phyloP scores from a whole-genome alignment of 2,888 invertebrate species.

The Brassicogethes aeneus region DNA sequence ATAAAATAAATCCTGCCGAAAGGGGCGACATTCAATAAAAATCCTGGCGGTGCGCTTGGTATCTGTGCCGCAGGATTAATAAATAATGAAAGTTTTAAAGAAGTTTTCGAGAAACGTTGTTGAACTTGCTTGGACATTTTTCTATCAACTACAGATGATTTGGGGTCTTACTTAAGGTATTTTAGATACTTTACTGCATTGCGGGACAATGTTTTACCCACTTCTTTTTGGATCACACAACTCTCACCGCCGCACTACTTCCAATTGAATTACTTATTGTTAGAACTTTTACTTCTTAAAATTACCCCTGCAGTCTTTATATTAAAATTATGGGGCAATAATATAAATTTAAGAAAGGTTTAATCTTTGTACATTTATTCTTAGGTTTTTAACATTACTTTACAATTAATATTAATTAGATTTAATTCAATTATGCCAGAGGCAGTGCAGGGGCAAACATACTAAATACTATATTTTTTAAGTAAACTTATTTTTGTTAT shows the following conservation, averaged over 20 bases:
- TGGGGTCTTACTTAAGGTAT: constrained; percentile 1
- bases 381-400: too few species aligned
- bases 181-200: constrained; percentile 1
- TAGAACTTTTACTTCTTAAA: too few species aligned
- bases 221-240: not conserved
- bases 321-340: too few species aligned
- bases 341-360: too few species aligned
- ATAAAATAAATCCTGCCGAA: not conserved
- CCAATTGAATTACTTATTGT: too few species aligned
- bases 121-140: not conserved
- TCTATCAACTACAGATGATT: not conserved
- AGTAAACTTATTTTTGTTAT: too few species aligned
- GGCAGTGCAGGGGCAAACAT: too few species aligned
- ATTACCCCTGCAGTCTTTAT: too few species aligned
- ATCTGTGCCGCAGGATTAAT: not conserved
- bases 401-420: too few species aligned
- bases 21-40: not conserved
- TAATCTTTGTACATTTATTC: too few species aligned
- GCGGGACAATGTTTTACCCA: not conserved
- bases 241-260: not conserved
- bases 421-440: too few species aligned
- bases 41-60: not conserved
- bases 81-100: not conserved
- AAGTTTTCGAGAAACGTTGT: not conserved
- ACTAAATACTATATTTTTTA: too few species aligned